These are phyloP conservation scores for Pseudorhombus dupliciocellatus DNA, from an alignment of 2,113 vertebrate species.

Conservation along the genomic window DNA sequence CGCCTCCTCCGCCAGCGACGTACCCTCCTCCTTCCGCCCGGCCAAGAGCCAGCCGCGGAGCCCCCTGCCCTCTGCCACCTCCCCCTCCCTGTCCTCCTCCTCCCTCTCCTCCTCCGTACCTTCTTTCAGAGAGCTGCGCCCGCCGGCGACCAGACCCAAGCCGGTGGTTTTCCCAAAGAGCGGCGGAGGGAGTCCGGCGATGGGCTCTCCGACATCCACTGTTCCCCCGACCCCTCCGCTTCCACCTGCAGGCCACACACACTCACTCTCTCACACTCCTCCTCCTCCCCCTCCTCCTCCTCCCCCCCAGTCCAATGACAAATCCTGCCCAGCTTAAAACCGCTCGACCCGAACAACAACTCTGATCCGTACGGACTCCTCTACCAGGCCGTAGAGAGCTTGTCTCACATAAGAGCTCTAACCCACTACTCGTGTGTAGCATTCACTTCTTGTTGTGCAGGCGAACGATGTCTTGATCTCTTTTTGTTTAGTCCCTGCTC, in stretches of 20 bases:
- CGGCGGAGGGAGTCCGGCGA: constrained; percentile 83
- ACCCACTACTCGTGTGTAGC: constrained; percentile 65
- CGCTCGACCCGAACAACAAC: constrained; percentile 11
- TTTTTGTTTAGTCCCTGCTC: constrained; percentile 25
- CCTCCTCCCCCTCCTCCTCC: constrained; percentile 64
- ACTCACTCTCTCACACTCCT: constrained; percentile 65
- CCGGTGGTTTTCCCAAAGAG: constrained; percentile 93
- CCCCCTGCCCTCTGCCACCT: constrained; percentile 72
- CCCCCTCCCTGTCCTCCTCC: constrained; percentile 70
- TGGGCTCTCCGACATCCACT: constrained; percentile 84
- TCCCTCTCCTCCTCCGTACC: constrained; percentile 75
- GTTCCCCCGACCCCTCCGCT: constrained; percentile 80
- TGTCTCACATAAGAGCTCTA: constrained; percentile 32
- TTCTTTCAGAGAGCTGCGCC: constrained; percentile 83
- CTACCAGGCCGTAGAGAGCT: neutral
- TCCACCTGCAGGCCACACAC: constrained; percentile 77
- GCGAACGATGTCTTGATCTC: constrained; percentile 21
- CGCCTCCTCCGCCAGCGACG: constrained; percentile 92
- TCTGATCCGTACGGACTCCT: constrained; percentile 1
- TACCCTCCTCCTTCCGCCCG: constrained; percentile 91
- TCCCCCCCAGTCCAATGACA: constrained; percentile 89
- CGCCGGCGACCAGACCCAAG: constrained; percentile 93
- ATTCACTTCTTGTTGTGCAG: constrained; percentile 42
- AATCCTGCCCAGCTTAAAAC: constrained; percentile 92
- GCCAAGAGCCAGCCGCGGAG: constrained; percentile 82